Evolutionary conservation across 2,113 vertebrate species (phyloP), one percentile per base, ranked within the genome.

Genomic region (Pseudolaguvia tuberculata): DNA sequence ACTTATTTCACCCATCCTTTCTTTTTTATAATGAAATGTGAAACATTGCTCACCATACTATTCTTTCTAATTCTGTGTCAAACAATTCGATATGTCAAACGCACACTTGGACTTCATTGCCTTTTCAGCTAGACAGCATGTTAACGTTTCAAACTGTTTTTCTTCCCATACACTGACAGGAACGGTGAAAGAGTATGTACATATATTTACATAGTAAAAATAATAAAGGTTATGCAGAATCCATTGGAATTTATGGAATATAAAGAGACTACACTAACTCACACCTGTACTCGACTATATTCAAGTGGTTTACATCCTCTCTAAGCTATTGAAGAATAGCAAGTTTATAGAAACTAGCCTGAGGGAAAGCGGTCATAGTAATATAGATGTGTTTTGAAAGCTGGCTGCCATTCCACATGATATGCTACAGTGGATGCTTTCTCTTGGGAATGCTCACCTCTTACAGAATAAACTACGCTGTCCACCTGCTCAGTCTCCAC

Each of bases 351-450:
- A 71, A 83, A 80, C 72, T 47, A 80, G 81, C 76, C 78, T 67
- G 57, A 75, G 29, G 76, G 78, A 70, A 77, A 57, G 62, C 72
- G 76, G 31, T 29, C 51, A 48, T 51, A 71, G 66, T 85, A 82
- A 90, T 88, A 87, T 88, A 90, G 81, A 83, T 83, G 65, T 73
- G 45, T 80, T 83, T 86, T 62, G 61, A 57, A 66, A 59, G 72
- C 61, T 55, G 25, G 55, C 55, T 85, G 80, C 83, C 83, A 84
- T 78, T 85, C 83, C 77, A 74, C 35, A 80, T 87, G 83, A 89
- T 89, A 85, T 84, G 82, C 76, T 80, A 59, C 79, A 85, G 80
- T 81, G 10, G 51, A 75, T 80, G 73, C 75, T 80, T 29, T 53
- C 50, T 76, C 72, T 25, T n/a, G 81, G 66, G 58, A 65, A 69